Evolutionary conservation across 2,888 invertebrate species (phyloP).

Genomic region (Drosophila incognita): DNA sequence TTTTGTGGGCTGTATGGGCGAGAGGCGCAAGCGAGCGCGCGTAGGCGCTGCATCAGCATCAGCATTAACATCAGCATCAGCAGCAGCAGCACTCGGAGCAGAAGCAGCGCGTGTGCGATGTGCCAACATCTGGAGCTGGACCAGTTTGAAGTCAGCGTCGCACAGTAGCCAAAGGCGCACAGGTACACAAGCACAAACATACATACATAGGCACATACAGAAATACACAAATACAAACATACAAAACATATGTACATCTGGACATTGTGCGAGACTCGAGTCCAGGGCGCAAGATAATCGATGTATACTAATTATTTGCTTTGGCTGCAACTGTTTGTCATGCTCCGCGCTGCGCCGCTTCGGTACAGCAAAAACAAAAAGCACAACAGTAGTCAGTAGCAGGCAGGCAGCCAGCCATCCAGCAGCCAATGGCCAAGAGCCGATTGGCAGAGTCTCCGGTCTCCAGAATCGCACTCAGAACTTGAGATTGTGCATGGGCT

Average conservation of each 20-base stretch:
- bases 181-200: slow-evolving; percentile 36
- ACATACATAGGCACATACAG: background rate
- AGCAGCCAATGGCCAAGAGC: slow-evolving; percentile 3
- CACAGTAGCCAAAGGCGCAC: slow-evolving; percentile 64
- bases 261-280: slow-evolving; percentile 33
- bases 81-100: slow-evolving; percentile 35
- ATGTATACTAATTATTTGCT: slow-evolving; percentile 81
- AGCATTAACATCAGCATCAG: slow-evolving; percentile 5
- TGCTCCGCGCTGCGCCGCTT: slow-evolving; percentile 53
- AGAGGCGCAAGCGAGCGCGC: slow-evolving; percentile 58
- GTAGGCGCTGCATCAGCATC: slow-evolving; percentile 61
- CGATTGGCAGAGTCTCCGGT: slow-evolving; percentile 9
- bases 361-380: slow-evolving; percentile 79
- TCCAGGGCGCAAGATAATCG: slow-evolving; percentile 74
- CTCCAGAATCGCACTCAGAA: slow-evolving; percentile 18
- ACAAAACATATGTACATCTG: slow-evolving; percentile 24
- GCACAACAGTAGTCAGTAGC: slow-evolving; percentile 54
- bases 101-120: slow-evolving; percentile 68
- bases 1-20: slow-evolving; percentile 73
- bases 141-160: slow-evolving; percentile 61
- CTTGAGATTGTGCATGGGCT: slow-evolving; percentile 43
- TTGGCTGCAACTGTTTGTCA: slow-evolving; percentile 81
- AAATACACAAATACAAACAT: background rate
- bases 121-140: slow-evolving; percentile 78
- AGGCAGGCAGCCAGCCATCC: background rate